phyloP scores from a whole-genome alignment of 2,113 vertebrate genomes.

The Xenopus tropicalis region UCB_Xtro_10.0 CM004445.2:67531001-67531500 shows the following conservation, averaged over 20 bases:
- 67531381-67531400: constrained; percentile 43
- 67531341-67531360: constrained; percentile 49
- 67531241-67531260: background rate
- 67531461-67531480: constrained; percentile 67
- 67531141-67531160: no score
- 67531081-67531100: no score
- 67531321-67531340: constrained; percentile 53
- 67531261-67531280: background rate
- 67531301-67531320: constrained; percentile 24
- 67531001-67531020: no score
- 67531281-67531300: constrained; percentile 17
- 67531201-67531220: no score
- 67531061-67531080: no score
- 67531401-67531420: constrained; percentile 48
- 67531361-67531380: constrained; percentile 52
- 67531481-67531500: constrained; percentile 74
- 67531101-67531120: no score
- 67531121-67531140: no score
- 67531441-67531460: constrained; percentile 62
- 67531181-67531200: no score
- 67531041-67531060: no score
- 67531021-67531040: no score
- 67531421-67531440: constrained; percentile 54
- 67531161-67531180: no score
- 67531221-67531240: background rate